Evolutionary conservation across 2,113 vertebrate genomes (phyloP), one percentile per base, ranked within the genome.

Genomic region (Synchiropus splendidus): DNA sequence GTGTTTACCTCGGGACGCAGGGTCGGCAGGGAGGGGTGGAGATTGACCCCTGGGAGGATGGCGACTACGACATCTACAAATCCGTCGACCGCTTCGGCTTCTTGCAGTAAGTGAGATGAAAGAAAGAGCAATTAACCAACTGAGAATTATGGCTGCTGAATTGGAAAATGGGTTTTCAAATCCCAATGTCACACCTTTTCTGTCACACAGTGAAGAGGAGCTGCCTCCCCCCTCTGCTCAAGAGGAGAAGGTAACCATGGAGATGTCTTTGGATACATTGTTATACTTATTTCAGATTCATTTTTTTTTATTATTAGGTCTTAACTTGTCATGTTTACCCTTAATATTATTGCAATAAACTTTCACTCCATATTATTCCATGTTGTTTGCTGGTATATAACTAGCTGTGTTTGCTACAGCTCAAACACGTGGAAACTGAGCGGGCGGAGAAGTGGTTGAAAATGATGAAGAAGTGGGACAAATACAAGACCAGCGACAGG

Each of bases 381-480:
- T 41, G n/a, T 31, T 8, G 8, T 27, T 27, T 27, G 4, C 21
- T 27, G 21, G 21, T 27, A 4, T 27, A 27, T 27, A 27, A 5
- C 8, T 27, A 4, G 4, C 21, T 27, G 21, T 27, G 21, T n/a
- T 13, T 12, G 6, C 9, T 17, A 33, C 76, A 92, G 90, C 59
- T 83, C 72, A 93, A 90, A 47, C 80, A 84, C 48, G 85, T 87
- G 60, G 90, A 93, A 61, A 59, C 90, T 0, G 89, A 91, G 61
- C 67, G 91, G 0, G 86, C 85, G 37, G 80, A 84, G 62, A 92
- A 93, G 71, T 92, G 89, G 91, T 64, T 93, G 39, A 92, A 89
- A 76, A 92, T 90, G 90, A 77, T 88, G 61, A 91, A 86, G 78
- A 93, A 87, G 44, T 93, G 90, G 90, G 58, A 83, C 5, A 92